These are phyloP conservation scores for Frieseomelitta varia DNA, from an alignment of 1,140 invertebrate species.

Conservation along the genomic window DNA sequence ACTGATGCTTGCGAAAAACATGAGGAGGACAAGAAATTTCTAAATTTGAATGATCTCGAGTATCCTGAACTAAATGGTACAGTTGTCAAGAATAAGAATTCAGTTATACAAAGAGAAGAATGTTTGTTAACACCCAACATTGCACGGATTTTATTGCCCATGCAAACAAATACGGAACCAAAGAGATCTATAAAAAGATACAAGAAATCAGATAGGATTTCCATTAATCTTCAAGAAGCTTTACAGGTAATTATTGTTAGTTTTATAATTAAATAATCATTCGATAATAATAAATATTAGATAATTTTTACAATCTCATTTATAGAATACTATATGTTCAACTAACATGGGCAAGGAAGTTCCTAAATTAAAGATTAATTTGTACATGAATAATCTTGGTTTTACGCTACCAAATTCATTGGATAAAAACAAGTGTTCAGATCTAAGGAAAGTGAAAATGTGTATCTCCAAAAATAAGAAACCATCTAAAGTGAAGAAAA, in stretches of 20 bases:
- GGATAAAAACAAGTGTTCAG: background rate
- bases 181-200: slow-evolving; percentile 10
- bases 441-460: slow-evolving; percentile 8
- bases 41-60: slow-evolving; percentile 29
- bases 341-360: slow-evolving; percentile 22
- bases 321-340: slow-evolving; percentile 17
- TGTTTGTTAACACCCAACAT: background rate
- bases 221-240: slow-evolving; percentile 47
- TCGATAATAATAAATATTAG: background rate
- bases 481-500: slow-evolving; percentile 47
- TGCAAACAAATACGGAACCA: background rate
- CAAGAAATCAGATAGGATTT: slow-evolving; percentile 43
- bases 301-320: background rate
- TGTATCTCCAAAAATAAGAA: slow-evolving; percentile 49
- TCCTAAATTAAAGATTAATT: slow-evolving; percentile 21
- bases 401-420: background rate
- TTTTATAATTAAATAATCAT: background rate
- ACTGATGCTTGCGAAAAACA: too few relatives aligned
- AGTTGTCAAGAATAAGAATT: slow-evolving; percentile 12
- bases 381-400: slow-evolving; percentile 26
- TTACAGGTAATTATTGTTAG: slow-evolving; percentile 40
- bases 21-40: background rate
- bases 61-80: slow-evolving; percentile 51
- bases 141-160: background rate
- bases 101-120: background rate